phyloP scores from a whole-genome alignment of 1,140 invertebrate species.

The Phymastichus coffea region DNA sequence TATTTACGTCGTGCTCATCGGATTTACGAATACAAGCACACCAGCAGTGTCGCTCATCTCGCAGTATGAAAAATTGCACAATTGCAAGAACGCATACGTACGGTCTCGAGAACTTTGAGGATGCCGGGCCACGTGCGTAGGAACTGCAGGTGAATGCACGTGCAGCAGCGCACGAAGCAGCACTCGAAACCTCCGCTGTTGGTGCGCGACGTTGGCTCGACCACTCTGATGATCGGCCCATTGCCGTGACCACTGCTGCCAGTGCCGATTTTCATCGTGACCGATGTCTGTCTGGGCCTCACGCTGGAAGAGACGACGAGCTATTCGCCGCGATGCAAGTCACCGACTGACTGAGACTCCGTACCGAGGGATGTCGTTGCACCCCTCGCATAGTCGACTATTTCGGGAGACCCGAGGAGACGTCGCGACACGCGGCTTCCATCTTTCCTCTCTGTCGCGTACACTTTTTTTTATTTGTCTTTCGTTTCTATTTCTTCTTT shows the following conservation, averaged over 20 bases:
- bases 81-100: conserved; percentile 48
- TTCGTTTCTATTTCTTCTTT: neutral
- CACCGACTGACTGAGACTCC: no score
- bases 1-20: no score
- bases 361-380: conserved; percentile 37
- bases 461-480: neutral
- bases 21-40: no score
- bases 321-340: no score
- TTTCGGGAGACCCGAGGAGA: neutral
- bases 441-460: no score
- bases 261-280: conserved; percentile 30
- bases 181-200: no score
- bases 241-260: conserved; percentile 14
- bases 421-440: conserved; percentile 30
- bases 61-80: no score
- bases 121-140: conserved; percentile 68
- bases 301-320: no score
- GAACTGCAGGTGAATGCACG: conserved; percentile 76
- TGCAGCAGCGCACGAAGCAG: conserved; percentile 73
- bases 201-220: no score
- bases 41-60: no score
- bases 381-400: conserved; percentile 36
- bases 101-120: conserved; percentile 73
- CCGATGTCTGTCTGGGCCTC: neutral
- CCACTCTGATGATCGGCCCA: conserved; percentile 45